phyloP scores from a whole-genome alignment of 2,888 invertebrate species.

The Hemicrepidius hirtus region DNA sequence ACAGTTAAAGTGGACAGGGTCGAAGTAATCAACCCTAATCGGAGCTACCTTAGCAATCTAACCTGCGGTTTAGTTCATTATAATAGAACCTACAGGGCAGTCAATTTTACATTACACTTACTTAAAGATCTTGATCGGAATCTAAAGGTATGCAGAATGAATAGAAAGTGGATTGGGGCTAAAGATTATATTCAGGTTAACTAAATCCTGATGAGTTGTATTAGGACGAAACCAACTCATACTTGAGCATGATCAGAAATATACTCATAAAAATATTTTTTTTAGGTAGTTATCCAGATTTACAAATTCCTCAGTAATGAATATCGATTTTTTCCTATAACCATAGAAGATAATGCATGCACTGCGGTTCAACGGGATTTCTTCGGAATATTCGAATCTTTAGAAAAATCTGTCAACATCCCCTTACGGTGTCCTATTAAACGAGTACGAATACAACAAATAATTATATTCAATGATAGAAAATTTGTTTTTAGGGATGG shows the following conservation, averaged over 20 bases:
- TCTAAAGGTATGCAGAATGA: background rate
- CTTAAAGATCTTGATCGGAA: background rate
- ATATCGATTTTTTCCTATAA: constrained; percentile 1
- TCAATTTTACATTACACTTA: background rate
- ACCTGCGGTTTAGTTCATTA: background rate
- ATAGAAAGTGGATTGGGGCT: too few species aligned
- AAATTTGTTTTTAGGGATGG: too few species aligned
- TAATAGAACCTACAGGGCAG: background rate
- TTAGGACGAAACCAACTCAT: too few species aligned
- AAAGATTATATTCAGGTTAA: too few species aligned
- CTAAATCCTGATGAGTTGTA: too few species aligned
- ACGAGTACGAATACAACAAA: background rate
- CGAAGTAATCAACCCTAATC: background rate
- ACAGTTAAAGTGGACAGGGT: background rate
- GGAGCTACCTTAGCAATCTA: background rate
- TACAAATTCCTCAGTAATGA: constrained; percentile 1
- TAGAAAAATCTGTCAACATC: background rate
- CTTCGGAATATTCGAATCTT: background rate
- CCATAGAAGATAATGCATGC: background rate
- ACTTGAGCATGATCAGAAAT: too few species aligned
- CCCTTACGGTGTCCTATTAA: background rate
- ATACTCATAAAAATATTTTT: background rate
- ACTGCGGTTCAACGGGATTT: background rate
- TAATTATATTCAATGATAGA: too few species aligned
- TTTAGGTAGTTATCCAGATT: background rate